Evolutionary conservation across 2,797 vertebrate genomes (phyloP), one percentile per base, ranked within the genome.

Genomic region (Peromyscus attwateri): DNA sequence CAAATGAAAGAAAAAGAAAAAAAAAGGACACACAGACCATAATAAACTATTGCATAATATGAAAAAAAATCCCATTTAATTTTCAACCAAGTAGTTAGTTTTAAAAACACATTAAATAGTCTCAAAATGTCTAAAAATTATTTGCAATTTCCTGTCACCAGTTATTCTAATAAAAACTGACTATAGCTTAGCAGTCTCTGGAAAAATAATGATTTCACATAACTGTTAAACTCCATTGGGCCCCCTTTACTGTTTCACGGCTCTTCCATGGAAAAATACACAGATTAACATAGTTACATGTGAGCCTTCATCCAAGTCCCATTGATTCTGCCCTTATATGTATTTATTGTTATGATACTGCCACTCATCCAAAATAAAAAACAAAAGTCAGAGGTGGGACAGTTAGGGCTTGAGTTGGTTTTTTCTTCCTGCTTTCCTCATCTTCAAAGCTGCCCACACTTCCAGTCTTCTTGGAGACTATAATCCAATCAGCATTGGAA

Each of bases 81-180:
- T 97, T 95, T 97, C 77, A 96, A 97, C 37, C 34, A 89, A 96
- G 73, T 46, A 93, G 66, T 96, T 94, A 93, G 60, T 75, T 94
- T 94, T 75, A 49, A 14, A 95, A 91, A 95, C 84, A 96, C 31
- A 57, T 87, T 85, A 91, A 94, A 89, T 81, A 73, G 76, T 60
- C 66, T 96, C 55, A 94, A 97, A 97, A 92, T 93, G n/a, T 82
- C 75, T 93, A 71, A 84, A 96, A 96, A 92, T 91, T 93, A 90
- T 95, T 96, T 95, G 73, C 29, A 77, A 96, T 88, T 96, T 95
- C 88, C 85, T 95, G 34, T 84, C 57, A 94, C 85, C 77, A 46
- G 64, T 73, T 95, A 87, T 92, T 96, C 37, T 83, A 94, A 89
- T 95, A 92, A 92, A 95, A 95, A 49, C 40, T 91, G 81, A 93